phyloP scores from a whole-genome alignment of 2,888 invertebrate genomes.

The Sphecodes monilicornis region DNA sequence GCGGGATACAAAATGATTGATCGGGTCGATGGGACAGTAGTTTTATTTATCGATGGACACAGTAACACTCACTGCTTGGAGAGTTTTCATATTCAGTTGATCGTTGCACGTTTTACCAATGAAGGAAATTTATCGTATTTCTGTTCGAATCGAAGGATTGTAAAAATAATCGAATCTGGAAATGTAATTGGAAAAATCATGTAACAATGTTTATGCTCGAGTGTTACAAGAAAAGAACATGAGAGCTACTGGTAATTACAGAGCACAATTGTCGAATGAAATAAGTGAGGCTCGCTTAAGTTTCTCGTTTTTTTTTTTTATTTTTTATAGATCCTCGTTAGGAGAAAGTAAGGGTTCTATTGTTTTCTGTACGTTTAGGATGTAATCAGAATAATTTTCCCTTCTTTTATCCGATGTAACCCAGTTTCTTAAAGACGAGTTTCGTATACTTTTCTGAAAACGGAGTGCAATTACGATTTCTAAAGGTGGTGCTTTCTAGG shows the following conservation, averaged over 20 bases:
- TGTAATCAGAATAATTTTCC: constrained; percentile 53
- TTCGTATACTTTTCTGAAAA: background rate
- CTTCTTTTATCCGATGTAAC: constrained; percentile 29
- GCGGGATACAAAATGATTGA: background rate
- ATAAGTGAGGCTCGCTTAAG: too few species aligned
- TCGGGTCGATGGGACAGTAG: background rate
- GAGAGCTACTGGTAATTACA: too few species aligned
- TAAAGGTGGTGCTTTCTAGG: background rate
- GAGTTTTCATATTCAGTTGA: background rate
- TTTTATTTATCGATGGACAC: background rate
- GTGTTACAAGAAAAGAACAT: too few species aligned
- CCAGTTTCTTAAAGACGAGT: constrained; percentile 29
- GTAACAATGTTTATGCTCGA: too few species aligned
- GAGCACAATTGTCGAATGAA: too few species aligned
- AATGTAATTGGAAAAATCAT: too few species aligned
- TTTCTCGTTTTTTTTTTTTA: too few species aligned
- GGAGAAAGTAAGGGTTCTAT: background rate
- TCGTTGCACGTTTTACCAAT: background rate
- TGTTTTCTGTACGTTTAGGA: constrained; percentile 39
- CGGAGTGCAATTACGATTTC: background rate
- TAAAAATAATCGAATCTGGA: background rate
- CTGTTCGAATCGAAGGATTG: background rate
- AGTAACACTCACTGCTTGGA: background rate
- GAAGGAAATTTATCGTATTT: too few species aligned
- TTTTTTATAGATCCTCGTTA: background rate